Conservation (phyloP, 23 tunicate genomes). For the Styela clava region DNA sequence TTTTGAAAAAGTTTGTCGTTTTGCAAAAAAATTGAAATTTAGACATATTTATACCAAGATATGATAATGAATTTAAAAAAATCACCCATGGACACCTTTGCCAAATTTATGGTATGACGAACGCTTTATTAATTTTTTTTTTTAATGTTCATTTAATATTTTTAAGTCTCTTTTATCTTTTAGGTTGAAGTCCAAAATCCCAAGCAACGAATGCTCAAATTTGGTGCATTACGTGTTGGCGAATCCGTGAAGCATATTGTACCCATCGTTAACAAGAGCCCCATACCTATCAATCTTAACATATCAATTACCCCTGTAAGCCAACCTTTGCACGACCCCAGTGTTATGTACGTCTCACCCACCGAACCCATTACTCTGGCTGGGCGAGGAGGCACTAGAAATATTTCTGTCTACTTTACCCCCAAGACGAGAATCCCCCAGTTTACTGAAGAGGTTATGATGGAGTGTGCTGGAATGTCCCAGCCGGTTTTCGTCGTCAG, state of each 20-base stretch:
- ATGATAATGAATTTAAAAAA: no score
- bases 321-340: slow-evolving; percentile 58
- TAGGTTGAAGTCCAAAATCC: slow-evolving; percentile 80
- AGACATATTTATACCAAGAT: no score
- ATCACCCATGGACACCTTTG: no score
- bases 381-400: slow-evolving; percentile 54
- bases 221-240: slow-evolving; percentile 87
- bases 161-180: no score
- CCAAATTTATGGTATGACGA: no score
- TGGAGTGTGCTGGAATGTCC: slow-evolving; percentile 96
- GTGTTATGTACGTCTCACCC: slow-evolving; percentile 59
- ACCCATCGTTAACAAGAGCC: slow-evolving; percentile 86
- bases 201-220: slow-evolving; percentile 60
- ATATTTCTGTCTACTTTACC: slow-evolving; percentile 68
- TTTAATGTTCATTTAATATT: no score
- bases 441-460: slow-evolving; percentile 94
- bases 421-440: slow-evolving; percentile 75
- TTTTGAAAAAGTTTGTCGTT: no score
- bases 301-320: slow-evolving; percentile 65
- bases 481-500: slow-evolving; percentile 82
- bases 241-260: slow-evolving; percentile 68
- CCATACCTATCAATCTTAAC: slow-evolving; percentile 57
- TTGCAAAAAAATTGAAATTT: no score
- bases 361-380: slow-evolving; percentile 60
- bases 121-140: no score